These are phyloP conservation scores for Carlito syrichta DNA, from an alignment of 2,113 vertebrate genomes.

Conservation along the genomic window DNA sequence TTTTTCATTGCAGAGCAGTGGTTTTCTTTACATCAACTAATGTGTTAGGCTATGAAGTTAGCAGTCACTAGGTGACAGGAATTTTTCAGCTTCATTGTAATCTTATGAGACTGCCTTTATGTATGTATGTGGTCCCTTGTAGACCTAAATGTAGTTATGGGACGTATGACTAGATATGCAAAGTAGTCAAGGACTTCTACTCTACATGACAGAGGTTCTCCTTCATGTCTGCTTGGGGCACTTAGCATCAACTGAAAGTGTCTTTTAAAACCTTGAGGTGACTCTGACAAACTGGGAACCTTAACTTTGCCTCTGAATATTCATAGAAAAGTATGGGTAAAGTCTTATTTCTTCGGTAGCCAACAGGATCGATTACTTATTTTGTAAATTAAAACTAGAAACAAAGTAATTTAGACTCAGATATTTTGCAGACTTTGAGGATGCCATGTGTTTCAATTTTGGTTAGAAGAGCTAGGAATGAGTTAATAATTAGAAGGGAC, in stretches of 20 bases:
- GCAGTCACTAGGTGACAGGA: not conserved
- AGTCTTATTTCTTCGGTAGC: not conserved
- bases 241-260: not conserved
- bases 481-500: not conserved
- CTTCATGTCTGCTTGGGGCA: not conserved
- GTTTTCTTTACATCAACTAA: not conserved
- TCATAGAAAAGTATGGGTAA: not conserved
- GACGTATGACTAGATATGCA: rapidly evolving
- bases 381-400: constrained; percentile 5
- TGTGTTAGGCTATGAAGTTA: not conserved
- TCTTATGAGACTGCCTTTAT: not conserved
- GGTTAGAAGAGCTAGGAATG: not conserved
- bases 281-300: not conserved
- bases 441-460: not conserved
- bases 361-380: not conserved
- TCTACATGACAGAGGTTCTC: rapidly evolving
- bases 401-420: not conserved
- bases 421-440: not conserved
- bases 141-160: not conserved
- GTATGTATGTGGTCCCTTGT: not conserved
- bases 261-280: not conserved
- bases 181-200: not conserved
- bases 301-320: not conserved
- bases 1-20: not conserved
- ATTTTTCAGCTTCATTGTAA: not conserved